Conservation (phyloP, 2,888 invertebrate species). For the Clivina fossor region DNA sequence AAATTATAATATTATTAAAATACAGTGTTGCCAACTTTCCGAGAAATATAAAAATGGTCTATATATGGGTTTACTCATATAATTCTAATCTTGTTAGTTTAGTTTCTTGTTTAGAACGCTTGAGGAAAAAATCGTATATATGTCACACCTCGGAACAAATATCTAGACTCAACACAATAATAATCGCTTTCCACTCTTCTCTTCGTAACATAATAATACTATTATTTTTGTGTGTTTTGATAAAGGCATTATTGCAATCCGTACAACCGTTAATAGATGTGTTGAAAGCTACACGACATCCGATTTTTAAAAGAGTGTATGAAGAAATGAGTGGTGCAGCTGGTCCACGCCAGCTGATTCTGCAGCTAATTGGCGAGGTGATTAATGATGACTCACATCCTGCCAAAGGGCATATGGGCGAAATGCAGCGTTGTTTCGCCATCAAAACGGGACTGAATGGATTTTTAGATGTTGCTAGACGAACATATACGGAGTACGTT, state of each 20-base stretch:
- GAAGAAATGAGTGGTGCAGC: neutral
- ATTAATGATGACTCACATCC: slow-evolving; percentile 61
- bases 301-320: slow-evolving; percentile 12
- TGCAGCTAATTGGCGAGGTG: slow-evolving; percentile 51
- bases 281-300: slow-evolving; percentile 55
- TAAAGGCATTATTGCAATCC: slow-evolving; percentile 75
- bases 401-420: slow-evolving; percentile 57
- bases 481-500: slow-evolving; percentile 82
- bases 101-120: too few species aligned
- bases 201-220: too few species aligned
- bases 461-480: slow-evolving; percentile 79
- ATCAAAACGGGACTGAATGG: slow-evolving; percentile 76
- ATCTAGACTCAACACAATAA: too few species aligned
- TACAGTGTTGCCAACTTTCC: too few species aligned
- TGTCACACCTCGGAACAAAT: too few species aligned
- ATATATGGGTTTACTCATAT: too few species aligned
- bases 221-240: too few species aligned
- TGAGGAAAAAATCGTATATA: too few species aligned
- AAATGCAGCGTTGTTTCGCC: slow-evolving; percentile 71
- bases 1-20: too few species aligned
- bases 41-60: too few species aligned
- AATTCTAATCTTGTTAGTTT: too few species aligned
- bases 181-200: too few species aligned
- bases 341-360: slow-evolving; percentile 45
- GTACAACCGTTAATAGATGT: slow-evolving; percentile 66